These are phyloP conservation scores for Orussus abietinus DNA, from an alignment of 1,140 invertebrate genomes.

Conservation along the genomic window DNA sequence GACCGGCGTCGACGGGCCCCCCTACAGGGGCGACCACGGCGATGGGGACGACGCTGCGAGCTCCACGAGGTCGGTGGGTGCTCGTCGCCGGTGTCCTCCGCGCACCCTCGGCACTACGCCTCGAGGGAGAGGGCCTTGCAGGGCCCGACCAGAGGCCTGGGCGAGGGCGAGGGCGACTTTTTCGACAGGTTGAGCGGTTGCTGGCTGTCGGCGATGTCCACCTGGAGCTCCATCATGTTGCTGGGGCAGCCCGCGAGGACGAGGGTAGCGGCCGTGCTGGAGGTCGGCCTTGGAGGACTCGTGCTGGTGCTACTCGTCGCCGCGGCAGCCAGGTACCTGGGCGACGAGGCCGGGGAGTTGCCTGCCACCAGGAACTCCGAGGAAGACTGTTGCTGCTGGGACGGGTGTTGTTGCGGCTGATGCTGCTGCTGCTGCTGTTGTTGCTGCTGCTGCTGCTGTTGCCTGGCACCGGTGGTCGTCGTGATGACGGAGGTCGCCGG, in stretches of 20 bases:
- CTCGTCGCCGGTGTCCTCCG: slow-evolving; percentile 11
- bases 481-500: slow-evolving; percentile 49
- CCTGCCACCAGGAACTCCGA: slow-evolving; percentile 36
- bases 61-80: not conserved
- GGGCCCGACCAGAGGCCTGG: slow-evolving; percentile 53
- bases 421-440: slow-evolving; percentile 30
- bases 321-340: slow-evolving; percentile 41
- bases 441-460: slow-evolving; percentile 33
- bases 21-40: too few relatives aligned
- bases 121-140: slow-evolving; percentile 58
- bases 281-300: slow-evolving; percentile 45
- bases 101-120: slow-evolving; percentile 51
- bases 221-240: slow-evolving; percentile 71
- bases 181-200: slow-evolving; percentile 84
- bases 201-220: slow-evolving; percentile 75
- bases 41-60: too few relatives aligned
- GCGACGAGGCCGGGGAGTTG: slow-evolving; percentile 44
- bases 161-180: slow-evolving; percentile 78
- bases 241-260: slow-evolving; percentile 42
- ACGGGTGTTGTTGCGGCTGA: slow-evolving; percentile 15
- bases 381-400: slow-evolving; percentile 40
- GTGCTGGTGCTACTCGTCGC: slow-evolving; percentile 45
- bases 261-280: slow-evolving; percentile 45
- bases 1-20: not conserved
- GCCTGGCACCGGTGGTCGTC: slow-evolving; percentile 43